Conservation (phyloP, 2,113 vertebrate species). For the Tyrannus savana region DNA sequence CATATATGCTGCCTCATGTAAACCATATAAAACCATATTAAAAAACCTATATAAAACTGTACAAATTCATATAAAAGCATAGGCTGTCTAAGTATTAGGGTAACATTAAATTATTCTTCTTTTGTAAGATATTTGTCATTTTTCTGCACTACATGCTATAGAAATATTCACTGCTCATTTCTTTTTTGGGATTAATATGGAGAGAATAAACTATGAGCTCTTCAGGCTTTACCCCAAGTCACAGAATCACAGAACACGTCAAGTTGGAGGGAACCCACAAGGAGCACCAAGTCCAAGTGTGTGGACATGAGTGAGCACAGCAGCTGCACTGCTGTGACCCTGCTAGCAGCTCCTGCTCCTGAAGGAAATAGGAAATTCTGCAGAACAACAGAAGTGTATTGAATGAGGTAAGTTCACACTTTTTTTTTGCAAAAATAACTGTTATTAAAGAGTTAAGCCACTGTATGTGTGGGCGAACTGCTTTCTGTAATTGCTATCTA, state of each 20-base stretch:
- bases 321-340: not conserved
- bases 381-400: not conserved
- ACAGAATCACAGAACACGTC: not conserved
- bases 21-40: not conserved
- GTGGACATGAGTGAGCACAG: not conserved
- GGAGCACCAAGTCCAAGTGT: not conserved
- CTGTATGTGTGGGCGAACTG: constrained; percentile 62
- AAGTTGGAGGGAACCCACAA: not conserved
- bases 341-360: not conserved
- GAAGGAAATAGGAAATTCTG: not conserved
- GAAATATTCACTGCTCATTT: not conserved
- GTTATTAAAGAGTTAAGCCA: constrained; percentile 63
- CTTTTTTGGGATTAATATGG: not conserved
- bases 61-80: not conserved
- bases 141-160: not conserved
- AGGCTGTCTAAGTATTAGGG: not conserved
- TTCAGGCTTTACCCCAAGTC: not conserved
- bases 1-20: not conserved
- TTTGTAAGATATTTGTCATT: not conserved
- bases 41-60: not conserved
- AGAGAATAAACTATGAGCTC: not conserved
- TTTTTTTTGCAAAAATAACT: constrained; percentile 41
- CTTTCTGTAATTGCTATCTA: constrained; percentile 73
- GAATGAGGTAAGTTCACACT: not conserved
- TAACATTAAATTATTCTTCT: not conserved